These are phyloP conservation scores for Cydia fagiglandana DNA, from an alignment of 1,140 invertebrate species.

Conservation along the genomic window DNA sequence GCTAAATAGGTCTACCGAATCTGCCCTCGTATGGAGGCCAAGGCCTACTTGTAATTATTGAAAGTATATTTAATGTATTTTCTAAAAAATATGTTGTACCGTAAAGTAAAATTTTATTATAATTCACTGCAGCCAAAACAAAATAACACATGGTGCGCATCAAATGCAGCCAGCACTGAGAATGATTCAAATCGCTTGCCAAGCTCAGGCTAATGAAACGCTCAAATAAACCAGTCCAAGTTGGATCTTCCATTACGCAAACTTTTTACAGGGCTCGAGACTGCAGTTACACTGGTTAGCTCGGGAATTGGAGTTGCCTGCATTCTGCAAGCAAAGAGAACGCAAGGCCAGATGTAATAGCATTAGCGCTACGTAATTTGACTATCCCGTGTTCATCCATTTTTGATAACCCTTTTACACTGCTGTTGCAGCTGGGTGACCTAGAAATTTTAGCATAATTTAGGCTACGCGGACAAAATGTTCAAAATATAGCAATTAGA, in stretches of 20 bases:
- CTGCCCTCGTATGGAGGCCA: too few species aligned
- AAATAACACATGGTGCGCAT: not conserved
- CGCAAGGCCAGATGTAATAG: not conserved
- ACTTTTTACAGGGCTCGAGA: too few species aligned
- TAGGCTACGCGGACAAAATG: not conserved
- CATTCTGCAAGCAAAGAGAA: not conserved
- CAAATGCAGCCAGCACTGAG: not conserved
- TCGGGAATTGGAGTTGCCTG: not conserved
- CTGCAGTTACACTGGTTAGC: too few species aligned
- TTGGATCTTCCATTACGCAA: too few species aligned
- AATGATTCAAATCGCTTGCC: not conserved
- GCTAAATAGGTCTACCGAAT: too few species aligned
- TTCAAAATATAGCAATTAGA: not conserved
- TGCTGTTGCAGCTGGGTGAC: not conserved
- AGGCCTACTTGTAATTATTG: too few species aligned
- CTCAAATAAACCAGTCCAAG: too few species aligned
- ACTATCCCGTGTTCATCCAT: not conserved
- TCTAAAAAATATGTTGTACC: not conserved
- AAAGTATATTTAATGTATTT: not conserved
- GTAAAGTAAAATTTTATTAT: not conserved
- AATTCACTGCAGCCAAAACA: not conserved
- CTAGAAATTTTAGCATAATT: not conserved
- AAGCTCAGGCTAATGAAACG: not conserved
- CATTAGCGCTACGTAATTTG: constrained; percentile 14
- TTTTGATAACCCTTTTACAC: constrained; percentile 20